Base-by-base conservation (phyloP, 2,888 invertebrate species). In the Tanytarsus gracilentus region DNA sequence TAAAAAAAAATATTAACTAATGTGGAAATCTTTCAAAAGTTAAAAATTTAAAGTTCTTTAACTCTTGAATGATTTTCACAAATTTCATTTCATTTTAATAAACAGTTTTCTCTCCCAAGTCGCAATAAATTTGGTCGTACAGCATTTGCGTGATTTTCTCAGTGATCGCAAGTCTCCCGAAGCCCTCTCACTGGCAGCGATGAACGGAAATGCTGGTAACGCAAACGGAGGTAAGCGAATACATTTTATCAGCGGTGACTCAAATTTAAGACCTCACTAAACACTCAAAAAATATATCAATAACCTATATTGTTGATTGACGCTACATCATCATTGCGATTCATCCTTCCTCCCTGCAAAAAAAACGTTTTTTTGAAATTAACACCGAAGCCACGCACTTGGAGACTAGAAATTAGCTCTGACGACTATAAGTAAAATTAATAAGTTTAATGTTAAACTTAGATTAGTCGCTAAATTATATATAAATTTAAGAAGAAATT, bases 111-210 rank as follows among this genome's bases (percentile, higher is more conserved):
- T 7, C 14, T 51, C 8, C 86, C 62, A 84, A 95, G 97, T 97
- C 74, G 97, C 97, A 65, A 96, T 97, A 71, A 94, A 95, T 72
- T 78, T 97, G 73, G 96, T 97, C 70, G 96, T 97, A 53, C 95
- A 96, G 75, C 96, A 96, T 75, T 95, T 97, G 72, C 86, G 91
- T 67, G 96, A 96, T 72, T 84, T 93, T 70, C 76, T 95, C 68
- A 83, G 81, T 68, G 79, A 79, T 69, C 77, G 79, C 9, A 68
- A 70, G 4, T 11, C 68, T 69, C 67, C 25, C 3, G 16, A 50
- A 8, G 29, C 33, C 2, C 30, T 59, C n/a, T 60, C 60, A 7
- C 60, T 50, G n/a, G 50, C 60, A 8, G 16, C 50, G 6, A 29
- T 29, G 16, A 49, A 50, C 21, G 50, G 50, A 14, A n/a, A 14